These are phyloP conservation scores for Illadopsis cleaveri DNA, from an alignment of 2,113 vertebrate species.

Conservation along the genomic window DNA sequence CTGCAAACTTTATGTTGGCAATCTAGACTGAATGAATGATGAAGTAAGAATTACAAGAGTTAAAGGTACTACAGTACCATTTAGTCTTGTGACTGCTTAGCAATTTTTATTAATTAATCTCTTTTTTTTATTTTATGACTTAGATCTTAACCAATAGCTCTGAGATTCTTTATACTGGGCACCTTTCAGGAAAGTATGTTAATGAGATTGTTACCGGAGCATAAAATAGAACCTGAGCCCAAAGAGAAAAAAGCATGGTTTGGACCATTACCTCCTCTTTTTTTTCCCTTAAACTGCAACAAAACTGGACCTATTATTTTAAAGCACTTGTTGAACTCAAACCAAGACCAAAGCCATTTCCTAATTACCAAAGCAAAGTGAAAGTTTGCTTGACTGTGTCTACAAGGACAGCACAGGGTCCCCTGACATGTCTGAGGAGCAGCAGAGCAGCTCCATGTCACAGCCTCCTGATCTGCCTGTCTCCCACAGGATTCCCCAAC, in stretches of 20 bases:
- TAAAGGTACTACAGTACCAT: neutral
- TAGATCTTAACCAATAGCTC: neutral
- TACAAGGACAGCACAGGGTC: neutral
- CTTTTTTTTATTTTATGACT: neutral
- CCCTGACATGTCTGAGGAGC: rapidly evolving
- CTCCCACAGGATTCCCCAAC: neutral
- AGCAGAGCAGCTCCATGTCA: neutral
- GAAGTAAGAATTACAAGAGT: neutral
- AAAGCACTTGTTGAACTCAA: neutral
- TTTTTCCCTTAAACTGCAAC: neutral
- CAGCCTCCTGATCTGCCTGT: neutral
- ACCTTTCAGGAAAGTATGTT: neutral
- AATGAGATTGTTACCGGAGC: neutral
- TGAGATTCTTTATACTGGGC: neutral
- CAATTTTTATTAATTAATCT: neutral
- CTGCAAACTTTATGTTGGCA: neutral
- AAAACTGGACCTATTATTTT: neutral
- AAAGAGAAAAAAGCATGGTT: neutral
- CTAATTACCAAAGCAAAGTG: neutral
- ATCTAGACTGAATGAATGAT: neutral
- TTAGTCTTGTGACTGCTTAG: neutral
- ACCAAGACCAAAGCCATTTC: neutral
- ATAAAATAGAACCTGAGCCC: neutral
- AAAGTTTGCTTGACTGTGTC: neutral
- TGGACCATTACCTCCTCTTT: rapidly evolving